phyloP scores from a whole-genome alignment of 2,797 vertebrate genomes.

The Cuniculus paca region DNA sequence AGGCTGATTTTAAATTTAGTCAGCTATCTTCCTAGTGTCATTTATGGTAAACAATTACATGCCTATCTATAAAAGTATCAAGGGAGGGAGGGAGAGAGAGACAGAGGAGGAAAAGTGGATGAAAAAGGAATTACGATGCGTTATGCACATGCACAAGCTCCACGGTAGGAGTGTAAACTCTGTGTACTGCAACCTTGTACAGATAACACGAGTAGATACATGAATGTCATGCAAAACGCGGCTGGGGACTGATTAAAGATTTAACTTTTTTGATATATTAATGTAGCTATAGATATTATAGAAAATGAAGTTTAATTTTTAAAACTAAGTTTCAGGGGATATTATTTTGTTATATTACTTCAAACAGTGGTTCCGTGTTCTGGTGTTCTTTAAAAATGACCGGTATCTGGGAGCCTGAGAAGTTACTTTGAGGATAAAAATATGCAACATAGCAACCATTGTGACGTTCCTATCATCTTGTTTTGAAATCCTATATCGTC shows the following conservation, averaged over 20 bases:
- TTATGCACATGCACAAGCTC: no score
- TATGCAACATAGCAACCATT: no score
- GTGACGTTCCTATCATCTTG: no score
- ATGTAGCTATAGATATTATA: not conserved
- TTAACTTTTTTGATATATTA: not conserved
- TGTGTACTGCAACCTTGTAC: no score
- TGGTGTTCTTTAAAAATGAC: not conserved
- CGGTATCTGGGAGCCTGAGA: no score
- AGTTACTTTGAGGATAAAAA: no score
- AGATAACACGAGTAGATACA: not conserved
- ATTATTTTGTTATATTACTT: not conserved
- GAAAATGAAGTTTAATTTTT: slow-evolving; percentile 2
- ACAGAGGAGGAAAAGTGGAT: not conserved
- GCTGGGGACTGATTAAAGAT: not conserved
- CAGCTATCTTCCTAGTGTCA: not conserved
- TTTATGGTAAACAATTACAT: not conserved
- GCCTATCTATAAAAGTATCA: not conserved
- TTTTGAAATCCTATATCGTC: no score
- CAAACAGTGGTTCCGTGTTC: not conserved
- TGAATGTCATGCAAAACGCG: not conserved
- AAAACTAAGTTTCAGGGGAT: slow-evolving; percentile 4
- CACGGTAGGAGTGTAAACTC: not conserved
- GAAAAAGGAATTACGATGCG: not conserved
- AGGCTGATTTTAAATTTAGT: not conserved
- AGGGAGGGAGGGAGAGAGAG: no score